Conservation (phyloP, 2,797 vertebrate species). For the Dendrocincla tyrannina region DNA sequence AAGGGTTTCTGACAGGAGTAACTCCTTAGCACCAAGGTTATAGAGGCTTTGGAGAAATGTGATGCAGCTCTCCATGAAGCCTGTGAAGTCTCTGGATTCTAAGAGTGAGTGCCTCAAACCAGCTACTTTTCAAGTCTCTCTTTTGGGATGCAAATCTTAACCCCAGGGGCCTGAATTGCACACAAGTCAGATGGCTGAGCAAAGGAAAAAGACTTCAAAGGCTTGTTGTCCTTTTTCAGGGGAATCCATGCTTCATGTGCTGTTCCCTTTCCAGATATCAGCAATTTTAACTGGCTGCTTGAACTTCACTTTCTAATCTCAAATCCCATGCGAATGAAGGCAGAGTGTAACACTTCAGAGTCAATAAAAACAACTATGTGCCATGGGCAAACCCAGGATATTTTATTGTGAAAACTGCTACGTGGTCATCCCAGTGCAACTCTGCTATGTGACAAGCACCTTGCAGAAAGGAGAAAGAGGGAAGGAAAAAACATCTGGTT, state of each 20-base stretch:
- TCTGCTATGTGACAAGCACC: rapidly evolving
- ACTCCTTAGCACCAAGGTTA: conserved; percentile 20
- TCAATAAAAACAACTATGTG: conserved; percentile 10
- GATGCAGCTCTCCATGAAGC: background rate
- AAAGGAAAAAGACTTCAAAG: conserved; percentile 66
- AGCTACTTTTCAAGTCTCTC: conserved; percentile 53
- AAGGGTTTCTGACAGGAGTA: background rate
- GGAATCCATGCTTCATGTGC: conserved; percentile 8
- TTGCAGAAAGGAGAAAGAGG: background rate
- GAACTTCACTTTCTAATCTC: conserved; percentile 18
- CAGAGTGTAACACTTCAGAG: background rate
- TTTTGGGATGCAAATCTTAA: conserved; percentile 64
- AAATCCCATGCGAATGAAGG: background rate
- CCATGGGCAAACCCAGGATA: background rate
- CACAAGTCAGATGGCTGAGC: conserved; percentile 30
- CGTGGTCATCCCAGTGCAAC: background rate
- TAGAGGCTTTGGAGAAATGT: background rate
- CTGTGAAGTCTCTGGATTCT: background rate
- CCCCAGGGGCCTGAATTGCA: background rate
- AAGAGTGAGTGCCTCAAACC: background rate
- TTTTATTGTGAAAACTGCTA: background rate
- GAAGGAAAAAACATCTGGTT: rapidly evolving
- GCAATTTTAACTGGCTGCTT: conserved; percentile 43
- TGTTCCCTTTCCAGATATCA: conserved; percentile 37
- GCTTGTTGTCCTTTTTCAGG: conserved; percentile 26